Percentiles rank a stretch among this genome's conserved stretches.
phyloP scores from a whole-genome alignment of 2,113 vertebrate species.

The Oryzias curvinotus region DNA sequence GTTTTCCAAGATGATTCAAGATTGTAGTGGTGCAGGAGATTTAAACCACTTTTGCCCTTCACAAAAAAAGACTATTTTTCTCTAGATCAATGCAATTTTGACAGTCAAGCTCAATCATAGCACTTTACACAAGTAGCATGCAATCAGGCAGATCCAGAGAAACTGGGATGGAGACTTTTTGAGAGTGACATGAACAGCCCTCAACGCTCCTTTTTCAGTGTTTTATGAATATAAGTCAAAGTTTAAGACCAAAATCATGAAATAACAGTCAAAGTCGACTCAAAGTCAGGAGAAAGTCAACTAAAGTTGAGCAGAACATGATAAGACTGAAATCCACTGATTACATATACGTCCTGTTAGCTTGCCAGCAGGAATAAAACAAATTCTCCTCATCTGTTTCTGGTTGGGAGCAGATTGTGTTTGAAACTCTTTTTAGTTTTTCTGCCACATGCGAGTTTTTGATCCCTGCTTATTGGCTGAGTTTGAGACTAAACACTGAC shows the following conservation, averaged over 20 bases:
- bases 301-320: not conserved
- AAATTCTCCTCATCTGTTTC: not conserved
- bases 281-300: slow-evolving; percentile 10
- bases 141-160: slow-evolving; percentile 43
- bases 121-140: slow-evolving; percentile 30
- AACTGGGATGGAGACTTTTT: slow-evolving; percentile 2
- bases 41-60: slow-evolving; percentile 36
- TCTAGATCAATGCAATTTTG: slow-evolving; percentile 37
- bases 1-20: slow-evolving; percentile 6
- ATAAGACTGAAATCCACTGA: not conserved
- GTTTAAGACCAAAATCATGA: slow-evolving; percentile 4
- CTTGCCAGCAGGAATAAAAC: not conserved
- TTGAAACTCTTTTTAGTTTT: not conserved
- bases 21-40: slow-evolving; percentile 5
- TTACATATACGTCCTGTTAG: not conserved
- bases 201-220: slow-evolving; percentile 9
- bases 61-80: slow-evolving; percentile 27
- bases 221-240: slow-evolving; percentile 7
- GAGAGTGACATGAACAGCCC: slow-evolving; percentile 15
- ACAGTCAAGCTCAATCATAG: slow-evolving; percentile 24
- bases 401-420: slow-evolving; percentile 15
- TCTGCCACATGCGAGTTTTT: slow-evolving; percentile 9
- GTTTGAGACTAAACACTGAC: slow-evolving; percentile 13
- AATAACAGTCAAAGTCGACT: slow-evolving; percentile 7
- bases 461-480: slow-evolving; percentile 11